phyloP scores from a whole-genome alignment of 2,797 vertebrate species.

The Taenioides sp. region DNA sequence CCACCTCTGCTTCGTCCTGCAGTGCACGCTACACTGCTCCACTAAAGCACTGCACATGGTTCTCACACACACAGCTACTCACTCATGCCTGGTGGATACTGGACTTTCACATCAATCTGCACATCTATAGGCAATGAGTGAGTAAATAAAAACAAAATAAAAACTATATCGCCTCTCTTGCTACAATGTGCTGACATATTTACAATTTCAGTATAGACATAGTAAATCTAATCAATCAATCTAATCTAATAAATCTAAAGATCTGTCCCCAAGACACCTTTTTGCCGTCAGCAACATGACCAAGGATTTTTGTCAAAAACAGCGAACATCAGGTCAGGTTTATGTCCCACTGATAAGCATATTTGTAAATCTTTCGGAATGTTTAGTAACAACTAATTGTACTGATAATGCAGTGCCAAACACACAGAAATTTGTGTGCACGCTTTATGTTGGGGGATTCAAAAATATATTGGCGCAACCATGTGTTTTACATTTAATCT shows the following conservation, averaged over 20 bases:
- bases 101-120: constrained; percentile 35
- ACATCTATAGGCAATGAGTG: neutral
- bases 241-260: no score
- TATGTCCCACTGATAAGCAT: constrained; percentile 49
- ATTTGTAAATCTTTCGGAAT: constrained; percentile 48
- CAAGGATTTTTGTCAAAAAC: constrained; percentile 34
- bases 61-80: constrained; percentile 71
- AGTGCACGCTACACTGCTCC: constrained; percentile 81
- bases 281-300: constrained; percentile 30
- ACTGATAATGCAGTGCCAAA: neutral
- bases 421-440: neutral
- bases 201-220: neutral
- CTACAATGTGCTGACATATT: neutral
- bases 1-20: constrained; percentile 85
- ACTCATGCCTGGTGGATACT: constrained; percentile 38
- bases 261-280: constrained; percentile 38
- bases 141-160: neutral
- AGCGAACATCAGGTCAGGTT: constrained; percentile 44
- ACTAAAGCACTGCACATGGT: constrained; percentile 70
- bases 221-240: no score
- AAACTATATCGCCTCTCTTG: neutral
- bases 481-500: no score
- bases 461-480: neutral
- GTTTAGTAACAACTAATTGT: neutral
- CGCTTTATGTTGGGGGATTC: neutral